Base-by-base conservation (phyloP, 2,888 invertebrate genomes). In the Tiphia femorata region DNA sequence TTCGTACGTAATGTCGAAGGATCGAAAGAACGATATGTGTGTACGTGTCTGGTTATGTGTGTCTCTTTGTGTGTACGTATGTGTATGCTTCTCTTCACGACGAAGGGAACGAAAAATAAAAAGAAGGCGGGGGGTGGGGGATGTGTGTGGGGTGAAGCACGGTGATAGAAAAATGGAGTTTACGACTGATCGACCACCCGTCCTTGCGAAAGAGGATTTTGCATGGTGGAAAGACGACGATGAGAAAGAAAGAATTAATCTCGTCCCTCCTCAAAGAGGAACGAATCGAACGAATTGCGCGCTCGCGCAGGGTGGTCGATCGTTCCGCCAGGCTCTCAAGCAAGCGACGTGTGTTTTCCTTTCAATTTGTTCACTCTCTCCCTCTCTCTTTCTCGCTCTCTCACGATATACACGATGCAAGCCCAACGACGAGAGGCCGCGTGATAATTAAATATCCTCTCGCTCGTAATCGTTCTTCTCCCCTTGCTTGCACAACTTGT, bases 1-100 rank as follows among this genome's bases (percentile, higher is more conserved):
- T 82, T 76, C 62, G 64, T 78, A 75, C n/a, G n/a, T n/a, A n/a
- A n/a, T n/a, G n/a, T n/a, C n/a, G n/a, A 75, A 43, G 48, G 44
- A 65, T 76, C 72, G 69, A 71, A 73, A n/a, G n/a, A n/a, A 77
- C 70, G 66, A 76, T 73, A 76, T 67, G 40, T 40, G 10, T 19
- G 40, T 40, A 35, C 21, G 49, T 49, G 37, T 49, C 19, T 25
- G 14, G 3, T 2, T 41, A n/a, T 10, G 20, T 21, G 16, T 21
- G 23, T 38, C 12, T 37, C 19, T 20, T 16, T 47, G 47, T 20
- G 4, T 16, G 30, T 44, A 7, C 30, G 6, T 17, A 5, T 37
- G 37, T n/a, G n/a, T 8, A 25, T 25, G 8, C 6, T 25, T 25
- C 14, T 27, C 27, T 27, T 27, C n/a, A n/a, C n/a, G n/a, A n/a